Evolutionary conservation across 2,888 invertebrate species (phyloP).

Genomic region (Diogma glabrata): DNA sequence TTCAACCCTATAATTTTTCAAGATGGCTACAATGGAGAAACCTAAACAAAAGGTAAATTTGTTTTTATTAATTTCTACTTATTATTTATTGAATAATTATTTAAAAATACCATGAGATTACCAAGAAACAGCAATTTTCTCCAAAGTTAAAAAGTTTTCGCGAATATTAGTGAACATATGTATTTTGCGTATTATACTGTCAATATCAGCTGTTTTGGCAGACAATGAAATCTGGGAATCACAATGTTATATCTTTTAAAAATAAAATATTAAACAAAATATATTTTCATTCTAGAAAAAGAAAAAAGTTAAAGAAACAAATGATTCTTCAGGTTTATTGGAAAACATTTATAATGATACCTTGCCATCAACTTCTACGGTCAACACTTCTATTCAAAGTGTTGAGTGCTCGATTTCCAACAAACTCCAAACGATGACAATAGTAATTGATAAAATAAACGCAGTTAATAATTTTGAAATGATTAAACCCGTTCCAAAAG

Average conservation of each 20-base stretch:
- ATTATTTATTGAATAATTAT: neutral
- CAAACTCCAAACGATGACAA: neutral
- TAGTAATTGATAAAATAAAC: neutral
- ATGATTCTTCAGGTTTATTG: neutral
- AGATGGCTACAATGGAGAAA: conserved; percentile 34
- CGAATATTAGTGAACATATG: no score
- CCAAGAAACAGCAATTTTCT: no score
- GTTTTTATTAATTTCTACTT: neutral
- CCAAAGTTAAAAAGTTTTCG: no score
- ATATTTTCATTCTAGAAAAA: neutral
- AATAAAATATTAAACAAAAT: neutral
- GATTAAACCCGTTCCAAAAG: neutral
- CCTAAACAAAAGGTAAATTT: conserved; percentile 29
- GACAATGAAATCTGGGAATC: conserved; percentile 5
- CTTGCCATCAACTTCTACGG: neutral
- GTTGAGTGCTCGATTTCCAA: neutral
- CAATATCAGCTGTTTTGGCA: neutral
- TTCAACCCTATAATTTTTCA: no score
- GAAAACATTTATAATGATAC: neutral
- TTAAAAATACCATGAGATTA: no score
- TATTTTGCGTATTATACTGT: neutral
- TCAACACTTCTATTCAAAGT: neutral
- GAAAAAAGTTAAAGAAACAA: neutral
- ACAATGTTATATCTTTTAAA: neutral
- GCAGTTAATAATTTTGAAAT: neutral